A percentile compares a stretch with the other conserved stretches of the same genome.
Evolutionary conservation across 1,140 invertebrate genomes (phyloP).

Genomic region (Papilio helenus): DNA sequence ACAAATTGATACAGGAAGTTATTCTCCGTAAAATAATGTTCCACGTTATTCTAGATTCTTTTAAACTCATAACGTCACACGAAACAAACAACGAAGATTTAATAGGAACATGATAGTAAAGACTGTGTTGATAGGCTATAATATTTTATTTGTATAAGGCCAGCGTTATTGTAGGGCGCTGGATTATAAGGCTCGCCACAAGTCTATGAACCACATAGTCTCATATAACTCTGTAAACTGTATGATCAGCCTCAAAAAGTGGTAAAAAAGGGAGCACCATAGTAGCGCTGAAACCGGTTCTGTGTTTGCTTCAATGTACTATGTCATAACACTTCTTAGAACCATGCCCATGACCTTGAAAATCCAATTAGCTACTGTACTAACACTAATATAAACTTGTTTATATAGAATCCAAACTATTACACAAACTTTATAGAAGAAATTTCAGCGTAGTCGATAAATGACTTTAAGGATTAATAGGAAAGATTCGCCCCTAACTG

Average conservation of each 20-base stretch:
- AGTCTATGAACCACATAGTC: too few species aligned
- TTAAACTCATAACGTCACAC: background rate
- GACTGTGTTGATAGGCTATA: too few species aligned
- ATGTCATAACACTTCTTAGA: background rate
- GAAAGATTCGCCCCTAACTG: conserved; percentile 35
- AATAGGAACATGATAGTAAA: background rate
- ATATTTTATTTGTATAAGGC: too few species aligned
- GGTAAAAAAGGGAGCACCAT: too few species aligned
- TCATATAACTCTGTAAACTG: too few species aligned
- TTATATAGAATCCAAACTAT: background rate
- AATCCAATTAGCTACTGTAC: background rate
- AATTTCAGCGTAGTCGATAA: background rate
- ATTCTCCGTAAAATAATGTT: background rate
- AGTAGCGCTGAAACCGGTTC: too few species aligned
- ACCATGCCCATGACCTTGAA: background rate
- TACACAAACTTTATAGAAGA: background rate
- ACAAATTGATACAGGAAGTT: background rate
- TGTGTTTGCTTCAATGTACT: background rate
- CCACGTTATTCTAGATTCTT: background rate
- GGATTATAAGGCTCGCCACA: too few species aligned
- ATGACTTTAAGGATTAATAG: conserved; percentile 28
- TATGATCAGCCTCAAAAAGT: too few species aligned
- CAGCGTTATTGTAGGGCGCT: too few species aligned
- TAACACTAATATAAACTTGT: background rate
- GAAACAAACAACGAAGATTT: background rate